Percentiles rank a stretch among this genome's conserved stretches.
Conservation (phyloP, 2,888 invertebrate species). For the Lasioglossum figueresi region DNA sequence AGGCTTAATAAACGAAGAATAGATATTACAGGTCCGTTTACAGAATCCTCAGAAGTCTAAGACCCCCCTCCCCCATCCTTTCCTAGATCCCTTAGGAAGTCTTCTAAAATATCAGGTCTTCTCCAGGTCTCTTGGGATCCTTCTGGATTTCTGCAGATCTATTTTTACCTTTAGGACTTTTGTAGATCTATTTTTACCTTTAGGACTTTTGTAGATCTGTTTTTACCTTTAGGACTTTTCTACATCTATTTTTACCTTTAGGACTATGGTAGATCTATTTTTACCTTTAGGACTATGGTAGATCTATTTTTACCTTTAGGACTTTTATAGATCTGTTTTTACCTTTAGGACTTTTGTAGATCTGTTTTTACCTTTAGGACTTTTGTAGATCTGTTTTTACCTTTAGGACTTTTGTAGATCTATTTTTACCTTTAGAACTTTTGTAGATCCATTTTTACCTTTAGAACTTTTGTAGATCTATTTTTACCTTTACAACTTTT, state of each 20-base stretch:
- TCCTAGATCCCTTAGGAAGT: background rate
- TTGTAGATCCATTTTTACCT: background rate
- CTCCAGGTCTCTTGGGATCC: background rate
- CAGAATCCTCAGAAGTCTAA: background rate
- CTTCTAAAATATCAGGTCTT: background rate
- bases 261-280: background rate
- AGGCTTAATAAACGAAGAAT: slow-evolving; percentile 34
- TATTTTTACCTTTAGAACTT: too few relatives aligned
- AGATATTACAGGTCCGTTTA: slow-evolving; percentile 22
- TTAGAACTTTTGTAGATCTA: background rate
- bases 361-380: background rate
- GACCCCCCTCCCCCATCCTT: background rate
- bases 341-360: background rate
- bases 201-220: background rate
- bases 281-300: too few relatives aligned
- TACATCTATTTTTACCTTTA: background rate
- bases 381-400: background rate
- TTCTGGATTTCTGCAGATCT: background rate
- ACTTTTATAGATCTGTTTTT: too few relatives aligned
- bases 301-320: background rate
- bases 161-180: too few relatives aligned
- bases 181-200: background rate
- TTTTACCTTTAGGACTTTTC: too few relatives aligned
- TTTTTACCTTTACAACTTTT: background rate
- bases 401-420: background rate